These are phyloP conservation scores for Morelia viridis DNA, from an alignment of 2,797 vertebrate species.

Conservation along the genomic window DNA sequence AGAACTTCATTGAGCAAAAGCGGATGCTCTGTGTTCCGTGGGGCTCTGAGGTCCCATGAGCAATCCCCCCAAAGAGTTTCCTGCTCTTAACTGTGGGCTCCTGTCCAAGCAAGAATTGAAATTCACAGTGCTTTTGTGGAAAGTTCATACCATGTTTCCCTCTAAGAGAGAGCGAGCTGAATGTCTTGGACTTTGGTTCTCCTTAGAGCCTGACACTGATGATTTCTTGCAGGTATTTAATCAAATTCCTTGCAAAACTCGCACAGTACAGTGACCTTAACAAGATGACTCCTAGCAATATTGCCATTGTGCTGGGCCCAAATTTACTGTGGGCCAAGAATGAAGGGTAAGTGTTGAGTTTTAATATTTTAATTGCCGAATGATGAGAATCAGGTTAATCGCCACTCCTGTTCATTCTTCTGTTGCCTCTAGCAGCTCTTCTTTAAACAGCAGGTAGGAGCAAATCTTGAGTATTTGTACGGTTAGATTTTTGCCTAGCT, in stretches of 20 bases:
- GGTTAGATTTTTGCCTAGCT: background rate
- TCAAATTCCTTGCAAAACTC: constrained; percentile 94
- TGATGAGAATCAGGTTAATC: background rate
- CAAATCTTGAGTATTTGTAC: background rate
- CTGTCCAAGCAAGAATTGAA: background rate
- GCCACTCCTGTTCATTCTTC: background rate
- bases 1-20: too few species aligned
- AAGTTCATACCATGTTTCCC: background rate
- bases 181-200: background rate
- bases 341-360: constrained; percentile 84
- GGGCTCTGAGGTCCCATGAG: background rate
- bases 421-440: background rate
- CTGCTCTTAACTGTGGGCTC: background rate
- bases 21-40: background rate
- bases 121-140: background rate
- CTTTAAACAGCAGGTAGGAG: background rate
- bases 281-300: constrained; percentile 97
- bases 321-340: constrained; percentile 94
- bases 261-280: constrained; percentile 92
- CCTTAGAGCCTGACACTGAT: background rate
- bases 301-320: constrained; percentile 93
- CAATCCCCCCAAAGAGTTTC: background rate
- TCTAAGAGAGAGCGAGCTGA: background rate
- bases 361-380: background rate
- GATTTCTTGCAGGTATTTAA: constrained; percentile 85